Conservation (phyloP, 2,113 vertebrate genomes). For the Leucoraja erinaceus region DNA sequence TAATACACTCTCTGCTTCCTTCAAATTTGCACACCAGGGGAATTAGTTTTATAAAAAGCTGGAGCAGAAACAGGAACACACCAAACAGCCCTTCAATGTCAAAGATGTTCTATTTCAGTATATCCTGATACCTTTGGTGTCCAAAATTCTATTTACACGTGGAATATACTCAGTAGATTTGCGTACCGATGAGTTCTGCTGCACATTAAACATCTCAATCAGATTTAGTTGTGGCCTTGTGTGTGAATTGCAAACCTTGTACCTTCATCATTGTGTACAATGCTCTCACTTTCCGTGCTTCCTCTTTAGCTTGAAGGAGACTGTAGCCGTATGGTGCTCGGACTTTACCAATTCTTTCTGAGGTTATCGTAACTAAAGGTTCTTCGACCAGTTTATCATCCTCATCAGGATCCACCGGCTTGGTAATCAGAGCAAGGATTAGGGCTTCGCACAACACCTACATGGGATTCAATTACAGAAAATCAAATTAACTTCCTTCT, state of each 20-base stretch:
- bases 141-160: neutral
- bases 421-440: constrained; percentile 49
- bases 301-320: constrained; percentile 65
- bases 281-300: constrained; percentile 59
- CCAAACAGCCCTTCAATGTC: neutral
- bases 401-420: constrained; percentile 64
- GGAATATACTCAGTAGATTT: neutral
- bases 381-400: constrained; percentile 58
- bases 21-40: neutral
- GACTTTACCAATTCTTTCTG: constrained; percentile 50
- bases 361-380: constrained; percentile 48
- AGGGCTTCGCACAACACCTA: constrained; percentile 61
- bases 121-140: neutral
- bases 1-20: too few species aligned
- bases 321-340: constrained; percentile 61
- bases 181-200: neutral
- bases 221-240: neutral
- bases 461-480: neutral
- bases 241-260: neutral
- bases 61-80: neutral
- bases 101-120: neutral
- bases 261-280: constrained; percentile 61
- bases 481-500: neutral
- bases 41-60: neutral
- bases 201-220: neutral